Base-by-base conservation (phyloP, 2,888 invertebrate genomes). In the Tetramorium bicarinatum region DNA sequence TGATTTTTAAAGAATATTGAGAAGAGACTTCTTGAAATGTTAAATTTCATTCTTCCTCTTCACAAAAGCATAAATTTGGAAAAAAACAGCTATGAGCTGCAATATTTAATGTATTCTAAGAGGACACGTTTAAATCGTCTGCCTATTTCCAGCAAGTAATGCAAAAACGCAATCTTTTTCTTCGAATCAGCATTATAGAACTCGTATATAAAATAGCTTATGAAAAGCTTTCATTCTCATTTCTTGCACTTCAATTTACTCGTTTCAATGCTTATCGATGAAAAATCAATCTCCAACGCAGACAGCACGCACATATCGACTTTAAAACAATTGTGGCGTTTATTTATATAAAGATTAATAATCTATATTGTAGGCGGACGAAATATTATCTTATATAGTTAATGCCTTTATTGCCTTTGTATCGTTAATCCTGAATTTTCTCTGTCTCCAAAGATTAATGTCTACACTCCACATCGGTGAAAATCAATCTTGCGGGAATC, bases 21-120 rank as follows among this genome's bases (percentile, higher is more conserved):
- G 82, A 79, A 85, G 79, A 84, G 81, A 21, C 52, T 76, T 87
- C 83, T 83, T 64, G 54, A 84, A 52, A 21, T 25, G 21, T 25
- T 44, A 38, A 62, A 67, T 54, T 67, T 47, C 18, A 62, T 21
- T 34, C 25, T 54, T 66, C 13, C 25, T 66, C 41, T 41, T 54
- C 56, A 56, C 18, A 69, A 15, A 11, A 41, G 54, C 15, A 52
- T 3, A 56, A 66, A 8, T n/a, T 41, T 64, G 0, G 15, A 9
- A 69, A 66, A 66, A 76, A 52, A 56, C 15, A n/a, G n/a, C 29
- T 21, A 15, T 13, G 56, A 56, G 47, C 21, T 18, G 47, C 29
- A 34, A 77, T 77, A 77, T 67, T 77, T 29, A 15, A 69, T 21
- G 21, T 44, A 69, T 69, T 69, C 13, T 21, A 18, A 56, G 29